These are phyloP conservation scores for Ephydatia muelleri DNA, from an alignment of 37 sponge, comb jelly and placozoan genomes.

Conservation along the genomic window DNA sequence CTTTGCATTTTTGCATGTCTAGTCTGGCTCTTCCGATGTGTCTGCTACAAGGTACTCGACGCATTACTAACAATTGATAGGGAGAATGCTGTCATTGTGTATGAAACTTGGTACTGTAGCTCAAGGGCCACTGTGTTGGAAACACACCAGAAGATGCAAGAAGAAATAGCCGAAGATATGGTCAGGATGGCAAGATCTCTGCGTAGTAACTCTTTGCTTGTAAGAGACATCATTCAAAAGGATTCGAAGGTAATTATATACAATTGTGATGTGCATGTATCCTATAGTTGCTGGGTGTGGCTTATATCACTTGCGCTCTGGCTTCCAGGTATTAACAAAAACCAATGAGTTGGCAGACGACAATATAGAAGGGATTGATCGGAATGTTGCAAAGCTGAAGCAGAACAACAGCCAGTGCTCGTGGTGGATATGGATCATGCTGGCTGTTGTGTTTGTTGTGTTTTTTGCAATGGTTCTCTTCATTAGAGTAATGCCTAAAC, in stretches of 20 bases:
- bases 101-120: neutral
- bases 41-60: neutral
- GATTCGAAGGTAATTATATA: constrained; percentile 66
- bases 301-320: neutral
- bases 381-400: constrained; percentile 54
- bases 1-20: neutral
- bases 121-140: constrained; percentile 16
- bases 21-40: neutral
- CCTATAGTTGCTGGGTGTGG: too few species aligned
- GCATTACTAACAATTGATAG: neutral
- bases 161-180: constrained; percentile 86
- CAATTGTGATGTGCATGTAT: too few species aligned
- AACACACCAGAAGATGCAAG: constrained; percentile 69
- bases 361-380: constrained; percentile 49
- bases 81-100: neutral
- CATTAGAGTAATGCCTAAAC: constrained; percentile 73
- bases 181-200: constrained; percentile 59
- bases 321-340: constrained; percentile 32
- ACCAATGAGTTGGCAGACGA: constrained; percentile 52
- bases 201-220: constrained; percentile 43
- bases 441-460: constrained; percentile 53
- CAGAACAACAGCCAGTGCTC: constrained; percentile 55
- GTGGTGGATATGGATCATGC: constrained; percentile 65
- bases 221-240: constrained; percentile 59
- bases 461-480: constrained; percentile 82